These are phyloP conservation scores for Hymenochirus boettgeri DNA, from an alignment of 2,113 vertebrate species.

Conservation along the genomic window DNA sequence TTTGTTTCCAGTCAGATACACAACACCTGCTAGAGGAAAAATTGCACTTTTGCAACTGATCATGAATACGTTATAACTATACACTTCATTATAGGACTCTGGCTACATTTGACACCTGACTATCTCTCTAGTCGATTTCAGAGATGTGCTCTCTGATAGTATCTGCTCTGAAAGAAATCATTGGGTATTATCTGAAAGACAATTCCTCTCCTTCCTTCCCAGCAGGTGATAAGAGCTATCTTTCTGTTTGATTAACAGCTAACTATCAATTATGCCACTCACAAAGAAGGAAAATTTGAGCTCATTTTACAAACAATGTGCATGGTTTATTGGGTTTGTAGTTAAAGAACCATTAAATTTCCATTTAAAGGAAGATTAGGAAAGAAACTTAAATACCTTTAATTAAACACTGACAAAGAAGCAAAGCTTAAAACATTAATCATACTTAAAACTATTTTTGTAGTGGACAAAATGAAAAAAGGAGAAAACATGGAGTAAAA, in stretches of 20 bases:
- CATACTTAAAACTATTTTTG: too few relatives aligned
- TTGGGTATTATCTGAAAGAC: neutral
- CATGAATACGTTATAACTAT: neutral
- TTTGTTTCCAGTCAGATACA: neutral
- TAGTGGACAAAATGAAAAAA: too few relatives aligned
- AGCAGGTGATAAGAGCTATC: neutral
- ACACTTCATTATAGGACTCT: neutral
- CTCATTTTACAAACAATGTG: too few relatives aligned
- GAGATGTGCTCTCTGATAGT: neutral
- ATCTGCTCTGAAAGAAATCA: constrained; percentile 5
- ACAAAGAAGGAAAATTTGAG: constrained; percentile 1
- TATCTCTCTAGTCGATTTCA: neutral
- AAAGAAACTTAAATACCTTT: too few relatives aligned
- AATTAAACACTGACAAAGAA: too few relatives aligned
- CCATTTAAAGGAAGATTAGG: too few relatives aligned
- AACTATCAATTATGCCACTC: constrained; percentile 3
- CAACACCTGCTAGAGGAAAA: neutral
- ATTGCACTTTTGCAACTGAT: neutral
- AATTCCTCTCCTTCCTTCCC: constrained; percentile 2
- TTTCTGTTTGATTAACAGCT: neutral
- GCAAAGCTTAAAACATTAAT: too few relatives aligned
- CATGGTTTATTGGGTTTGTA: too few relatives aligned
- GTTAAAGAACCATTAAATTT: too few relatives aligned
- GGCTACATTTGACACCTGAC: neutral
- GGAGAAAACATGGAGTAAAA: too few relatives aligned